A percentile compares a stretch with the other conserved stretches of the same genome.
Evolutionary conservation across 2,113 vertebrate genomes (phyloP).

Genomic region (Capreolus pygargus): DNA sequence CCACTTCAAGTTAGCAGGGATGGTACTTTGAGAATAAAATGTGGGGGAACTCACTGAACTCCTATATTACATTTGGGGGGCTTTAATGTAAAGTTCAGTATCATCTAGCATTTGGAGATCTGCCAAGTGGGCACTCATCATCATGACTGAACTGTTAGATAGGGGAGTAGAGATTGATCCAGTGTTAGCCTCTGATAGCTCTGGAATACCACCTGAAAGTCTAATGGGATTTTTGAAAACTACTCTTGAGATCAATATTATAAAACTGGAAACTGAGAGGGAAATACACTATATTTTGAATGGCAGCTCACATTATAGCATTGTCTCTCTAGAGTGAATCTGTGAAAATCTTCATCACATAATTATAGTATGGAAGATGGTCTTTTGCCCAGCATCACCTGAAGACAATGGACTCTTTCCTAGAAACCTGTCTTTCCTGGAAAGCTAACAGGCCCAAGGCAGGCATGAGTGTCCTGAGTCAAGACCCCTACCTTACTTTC

Average conservation of each 20-base stretch:
- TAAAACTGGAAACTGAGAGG: not conserved
- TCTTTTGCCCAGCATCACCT: not conserved
- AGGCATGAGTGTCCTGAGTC: not conserved
- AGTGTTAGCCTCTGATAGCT: not conserved
- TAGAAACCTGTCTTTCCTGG: not conserved
- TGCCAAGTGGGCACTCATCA: not conserved
- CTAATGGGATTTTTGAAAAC: not conserved
- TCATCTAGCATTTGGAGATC: not conserved
- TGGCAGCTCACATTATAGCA: not conserved
- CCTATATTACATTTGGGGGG: not conserved
- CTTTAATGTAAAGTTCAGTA: not conserved
- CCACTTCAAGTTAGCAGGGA: not conserved
- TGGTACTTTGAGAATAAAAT: not conserved
- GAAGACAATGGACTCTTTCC: not conserved
- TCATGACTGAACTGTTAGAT: not conserved
- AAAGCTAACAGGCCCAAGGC: not conserved
- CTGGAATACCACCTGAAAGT: not conserved
- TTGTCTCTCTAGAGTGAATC: not conserved
- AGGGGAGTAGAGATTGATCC: not conserved
- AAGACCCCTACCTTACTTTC: not conserved
- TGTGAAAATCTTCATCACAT: not conserved
- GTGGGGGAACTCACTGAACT: not conserved
- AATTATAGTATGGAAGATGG: not conserved
- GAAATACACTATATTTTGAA: not conserved
- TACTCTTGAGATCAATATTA: not conserved